Evolutionary conservation across 2,888 invertebrate genomes (phyloP).

Genomic region (Eutolmus rufibarbis): DNA sequence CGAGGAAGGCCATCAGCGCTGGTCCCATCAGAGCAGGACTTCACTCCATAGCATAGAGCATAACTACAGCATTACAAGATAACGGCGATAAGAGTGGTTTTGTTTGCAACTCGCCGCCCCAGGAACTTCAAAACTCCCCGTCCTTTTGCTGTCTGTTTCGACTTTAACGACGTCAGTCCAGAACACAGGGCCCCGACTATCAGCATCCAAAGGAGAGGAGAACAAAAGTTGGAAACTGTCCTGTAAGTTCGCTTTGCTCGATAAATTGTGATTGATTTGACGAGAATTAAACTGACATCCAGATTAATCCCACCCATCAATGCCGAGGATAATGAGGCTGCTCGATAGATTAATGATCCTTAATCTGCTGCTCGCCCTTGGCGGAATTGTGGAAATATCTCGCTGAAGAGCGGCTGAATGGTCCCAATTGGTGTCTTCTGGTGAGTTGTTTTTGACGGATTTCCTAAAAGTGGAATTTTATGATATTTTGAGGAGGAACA

Average conservation of each 20-base stretch:
- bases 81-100: neutral
- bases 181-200: neutral
- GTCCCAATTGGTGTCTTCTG: neutral
- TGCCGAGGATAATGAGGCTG: neutral
- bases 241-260: neutral
- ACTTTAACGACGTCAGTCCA: neutral
- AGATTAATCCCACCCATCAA: neutral
- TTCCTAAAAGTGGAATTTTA: neutral
- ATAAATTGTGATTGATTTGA: slow-evolving; percentile 21
- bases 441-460: neutral
- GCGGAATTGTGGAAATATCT: neutral
- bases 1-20: neutral
- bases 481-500: neutral
- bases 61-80: neutral
- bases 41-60: neutral
- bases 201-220: neutral
- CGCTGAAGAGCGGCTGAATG: neutral
- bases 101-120: neutral
- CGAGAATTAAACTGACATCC: neutral
- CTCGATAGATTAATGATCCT: neutral
- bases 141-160: neutral
- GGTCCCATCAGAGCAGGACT: neutral
- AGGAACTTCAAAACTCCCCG: neutral
- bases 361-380: neutral
- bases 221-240: neutral